Evolutionary conservation across 2,797 vertebrate species (phyloP), one percentile per base, ranked within the genome.

Genomic region (Picus viridis): DNA sequence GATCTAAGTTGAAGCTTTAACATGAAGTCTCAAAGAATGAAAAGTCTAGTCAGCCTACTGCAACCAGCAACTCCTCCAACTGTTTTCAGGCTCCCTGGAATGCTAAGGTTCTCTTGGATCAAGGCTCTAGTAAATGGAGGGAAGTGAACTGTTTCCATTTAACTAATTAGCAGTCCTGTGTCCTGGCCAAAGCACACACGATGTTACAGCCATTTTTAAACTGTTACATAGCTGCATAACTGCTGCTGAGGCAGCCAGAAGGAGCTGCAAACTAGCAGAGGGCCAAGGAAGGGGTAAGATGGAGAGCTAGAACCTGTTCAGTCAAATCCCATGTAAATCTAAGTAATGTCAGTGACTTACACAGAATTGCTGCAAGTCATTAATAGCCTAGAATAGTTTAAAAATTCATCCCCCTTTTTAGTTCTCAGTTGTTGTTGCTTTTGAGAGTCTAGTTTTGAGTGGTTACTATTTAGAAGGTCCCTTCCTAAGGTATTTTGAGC

Each of bases 111-210:
- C 57, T 67, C 56, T 83, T 92, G 76, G 78, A 93, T 47, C 1
- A 2, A 45, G 18, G 34, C 59, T 83, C n/a, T 59, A 53, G 30
- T 69, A 75, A 39, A 0, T 17, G 23, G 36, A 92, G 56, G 56
- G 47, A 89, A 87, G 58, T 53, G 57, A 91, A 83, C 69, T 76
- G 58, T 90, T 95, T 90, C 73, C 10, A 9, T 83, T 83, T 92
- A 89, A 91, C 59, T 85, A 83, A 93, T 95, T 88, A 92, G 73
- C 79, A 70, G 73, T 41, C 36, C 45, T 68, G 29, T 34, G 45
- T 64, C 70, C 30, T 29, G 32, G 88, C 94, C 93, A 95, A 94
- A 73, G 86, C 61, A 87, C 84, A 85, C 76, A 89, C 0, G 0
- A 8, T 13, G 47, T 68, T 89, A 56, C 82, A 90, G 67, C 53